Evolutionary conservation across 1,140 invertebrate species (phyloP).

Genomic region (Apis dorsata): DNA sequence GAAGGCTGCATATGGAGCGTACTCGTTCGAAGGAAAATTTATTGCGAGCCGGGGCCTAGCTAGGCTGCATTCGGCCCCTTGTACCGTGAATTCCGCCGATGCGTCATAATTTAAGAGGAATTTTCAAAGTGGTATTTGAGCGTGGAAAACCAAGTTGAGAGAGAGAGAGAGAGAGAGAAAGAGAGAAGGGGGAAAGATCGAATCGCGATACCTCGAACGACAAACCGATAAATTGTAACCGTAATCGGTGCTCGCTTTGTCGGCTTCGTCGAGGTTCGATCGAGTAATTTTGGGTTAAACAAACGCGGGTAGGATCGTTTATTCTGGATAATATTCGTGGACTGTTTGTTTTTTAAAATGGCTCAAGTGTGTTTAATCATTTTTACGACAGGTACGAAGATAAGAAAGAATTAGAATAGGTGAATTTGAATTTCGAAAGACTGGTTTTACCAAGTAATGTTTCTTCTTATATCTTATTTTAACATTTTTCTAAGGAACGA

Average conservation of each 20-base stretch:
- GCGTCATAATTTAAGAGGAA: conserved; percentile 59
- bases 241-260: conserved; percentile 26
- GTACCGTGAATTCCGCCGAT: conserved; percentile 38
- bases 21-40: not conserved
- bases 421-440: too few relatives aligned
- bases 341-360: not conserved
- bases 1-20: not conserved
- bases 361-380: not conserved
- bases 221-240: conserved; percentile 13
- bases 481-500: too few relatives aligned
- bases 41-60: not conserved
- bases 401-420: too few relatives aligned
- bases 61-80: conserved; percentile 16
- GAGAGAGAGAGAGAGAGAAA: not conserved
- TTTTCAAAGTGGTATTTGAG: conserved; percentile 37
- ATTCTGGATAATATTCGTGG: not conserved
- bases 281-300: not conserved
- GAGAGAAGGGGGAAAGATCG: not conserved
- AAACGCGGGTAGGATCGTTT: not conserved
- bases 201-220: conserved; percentile 21
- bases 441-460: too few relatives aligned
- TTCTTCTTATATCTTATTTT: too few relatives aligned
- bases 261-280: not conserved
- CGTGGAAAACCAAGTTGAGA: conserved; percentile 9
- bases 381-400: not conserved